phyloP scores from a whole-genome alignment of 2,888 invertebrate species.

The Bursaphelenchus okinawaensis region DNA sequence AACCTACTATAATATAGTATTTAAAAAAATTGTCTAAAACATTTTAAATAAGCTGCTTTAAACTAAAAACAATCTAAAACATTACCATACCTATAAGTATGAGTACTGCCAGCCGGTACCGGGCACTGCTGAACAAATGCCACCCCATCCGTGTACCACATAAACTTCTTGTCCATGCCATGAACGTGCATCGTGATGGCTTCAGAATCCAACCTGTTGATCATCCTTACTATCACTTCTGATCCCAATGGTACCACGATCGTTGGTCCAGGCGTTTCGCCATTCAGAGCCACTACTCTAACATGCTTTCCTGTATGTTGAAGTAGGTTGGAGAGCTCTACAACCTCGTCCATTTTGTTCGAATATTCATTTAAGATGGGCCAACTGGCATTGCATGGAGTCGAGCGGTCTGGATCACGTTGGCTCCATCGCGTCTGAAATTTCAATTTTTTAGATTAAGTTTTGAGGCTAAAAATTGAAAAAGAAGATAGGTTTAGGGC shows the following conservation, averaged over 20 bases:
- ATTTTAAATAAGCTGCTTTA: no score
- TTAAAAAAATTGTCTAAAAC: no score
- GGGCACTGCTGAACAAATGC: constrained; percentile 49
- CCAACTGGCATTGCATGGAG: constrained; percentile 13
- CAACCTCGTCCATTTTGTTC: constrained; percentile 3
- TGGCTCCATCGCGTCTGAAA: constrained; percentile 15
- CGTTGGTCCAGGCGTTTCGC: constrained; percentile 43
- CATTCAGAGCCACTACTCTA: constrained; percentile 41
- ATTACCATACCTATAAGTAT: constrained; percentile 14
- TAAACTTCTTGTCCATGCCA: constrained; percentile 45
- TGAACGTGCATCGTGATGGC: constrained; percentile 49
- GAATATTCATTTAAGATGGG: constrained; percentile 3
- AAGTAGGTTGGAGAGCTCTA: constrained; percentile 28
- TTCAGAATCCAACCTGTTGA: constrained; percentile 40
- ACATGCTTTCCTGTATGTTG: constrained; percentile 39
- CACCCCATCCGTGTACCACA: constrained; percentile 52
- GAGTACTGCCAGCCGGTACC: constrained; percentile 25
- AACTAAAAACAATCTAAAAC: not conserved
- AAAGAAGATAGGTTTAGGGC: no score
- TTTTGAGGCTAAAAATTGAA: no score
- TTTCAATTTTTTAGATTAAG: not conserved
- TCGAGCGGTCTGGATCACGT: constrained; percentile 17
- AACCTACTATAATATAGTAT: no score
- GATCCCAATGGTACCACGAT: constrained; percentile 47
- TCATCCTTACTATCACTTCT: constrained; percentile 45